Conservation (phyloP, 2,888 invertebrate genomes). For the Arrhopalites spinosus region DNA sequence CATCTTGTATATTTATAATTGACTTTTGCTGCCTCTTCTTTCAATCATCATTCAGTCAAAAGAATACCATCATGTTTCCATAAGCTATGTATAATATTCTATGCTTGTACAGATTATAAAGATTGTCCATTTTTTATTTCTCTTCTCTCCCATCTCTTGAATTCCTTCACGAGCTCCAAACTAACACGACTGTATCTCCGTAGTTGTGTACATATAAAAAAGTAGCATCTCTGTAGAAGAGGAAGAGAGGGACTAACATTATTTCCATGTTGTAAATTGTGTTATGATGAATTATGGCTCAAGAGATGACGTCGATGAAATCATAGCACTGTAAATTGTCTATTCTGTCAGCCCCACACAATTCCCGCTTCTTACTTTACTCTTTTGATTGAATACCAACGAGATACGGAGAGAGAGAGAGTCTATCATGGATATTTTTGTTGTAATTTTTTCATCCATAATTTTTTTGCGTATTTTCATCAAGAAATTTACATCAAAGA, state of each 20-base stretch:
- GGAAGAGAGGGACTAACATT: not conserved
- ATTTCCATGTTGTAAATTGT: slow-evolving; percentile 21
- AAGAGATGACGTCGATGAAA: slow-evolving; percentile 34
- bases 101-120: slow-evolving; percentile 12
- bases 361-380: no score
- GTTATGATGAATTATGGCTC: slow-evolving; percentile 37
- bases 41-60: slow-evolving; percentile 32
- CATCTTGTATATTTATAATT: slow-evolving; percentile 30
- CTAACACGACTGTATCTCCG: not conserved
- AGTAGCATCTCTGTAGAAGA: not conserved
- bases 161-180: slow-evolving; percentile 31
- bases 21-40: slow-evolving; percentile 28
- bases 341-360: not conserved
- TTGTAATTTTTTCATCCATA: no score
- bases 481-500: no score
- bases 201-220: not conserved
- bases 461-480: no score
- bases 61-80: slow-evolving; percentile 24
- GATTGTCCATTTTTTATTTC: slow-evolving; percentile 9
- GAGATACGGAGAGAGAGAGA: no score
- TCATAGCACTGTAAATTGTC: slow-evolving; percentile 12
- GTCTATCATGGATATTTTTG: no score
- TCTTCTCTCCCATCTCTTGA: not conserved
- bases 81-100: slow-evolving; percentile 8
- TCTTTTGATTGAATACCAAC: no score